Conservation (phyloP, 2,113 vertebrate species). For the Pelecanus crispus region DNA sequence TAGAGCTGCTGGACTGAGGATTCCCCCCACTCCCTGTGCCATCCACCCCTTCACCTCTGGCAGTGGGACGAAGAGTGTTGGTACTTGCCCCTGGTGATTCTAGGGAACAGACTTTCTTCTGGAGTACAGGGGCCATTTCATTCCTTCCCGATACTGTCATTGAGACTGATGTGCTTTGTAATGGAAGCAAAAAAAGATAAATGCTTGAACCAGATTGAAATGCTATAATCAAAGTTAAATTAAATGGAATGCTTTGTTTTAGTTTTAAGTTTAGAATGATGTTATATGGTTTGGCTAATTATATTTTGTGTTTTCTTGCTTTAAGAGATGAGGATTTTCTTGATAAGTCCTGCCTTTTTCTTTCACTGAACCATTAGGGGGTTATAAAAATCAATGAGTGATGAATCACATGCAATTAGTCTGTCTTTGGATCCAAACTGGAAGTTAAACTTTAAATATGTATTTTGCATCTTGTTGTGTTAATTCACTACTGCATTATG, state of each 20-base stretch:
- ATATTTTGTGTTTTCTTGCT: neutral
- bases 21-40: too few relatives aligned
- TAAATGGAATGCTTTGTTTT: neutral
- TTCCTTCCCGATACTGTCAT: neutral
- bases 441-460: conserved; percentile 44
- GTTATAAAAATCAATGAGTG: conserved; percentile 44
- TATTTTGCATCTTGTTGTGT: conserved; percentile 42
- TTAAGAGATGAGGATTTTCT: conserved; percentile 10
- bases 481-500: conserved; percentile 40
- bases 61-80: neutral
- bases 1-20: neutral
- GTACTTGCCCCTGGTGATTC: neutral
- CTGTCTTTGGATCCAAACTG: conserved; percentile 34
- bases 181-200: neutral
- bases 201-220: neutral
- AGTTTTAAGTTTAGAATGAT: neutral
- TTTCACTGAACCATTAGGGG: conserved; percentile 35
- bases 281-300: neutral
- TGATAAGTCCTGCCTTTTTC: neutral
- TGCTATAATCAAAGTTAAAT: neutral
- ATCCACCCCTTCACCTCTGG: neutral
- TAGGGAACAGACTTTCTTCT: neutral
- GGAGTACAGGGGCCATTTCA: neutral
- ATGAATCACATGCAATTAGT: conserved; percentile 48
- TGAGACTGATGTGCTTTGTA: neutral